Base-by-base conservation (phyloP, 2,797 vertebrate species). In the Sparidentex hasta region DNA sequence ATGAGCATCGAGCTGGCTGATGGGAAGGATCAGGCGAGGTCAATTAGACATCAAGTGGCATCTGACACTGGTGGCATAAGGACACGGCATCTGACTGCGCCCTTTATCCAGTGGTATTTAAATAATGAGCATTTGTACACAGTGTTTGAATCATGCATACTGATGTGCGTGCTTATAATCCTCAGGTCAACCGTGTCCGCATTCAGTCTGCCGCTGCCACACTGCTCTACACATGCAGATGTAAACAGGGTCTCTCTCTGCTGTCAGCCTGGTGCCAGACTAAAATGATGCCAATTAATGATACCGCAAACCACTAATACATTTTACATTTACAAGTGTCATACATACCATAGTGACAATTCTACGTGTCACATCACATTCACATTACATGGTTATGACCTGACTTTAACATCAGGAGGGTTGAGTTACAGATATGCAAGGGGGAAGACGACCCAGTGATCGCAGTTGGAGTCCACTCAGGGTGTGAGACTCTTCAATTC, bases 31-130 rank as follows among this genome's bases (percentile, higher is more conserved):
- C 72, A 66, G 27, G n/a, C 17, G 7, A 80, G 57, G 65, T 71
- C 73, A 64, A 63, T 79, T 67, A 56, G 70, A 67, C 43, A 73
- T 38, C 62, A 20, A 25, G 25, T 18, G 70, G 54, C 71, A 67
- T 46, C 33, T 69, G 65, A 64, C 52, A 78, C 47, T 8, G 1
- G 63, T 23, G 38, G 41, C 46, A 68, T 21, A 16, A 72, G 62
- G 67, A 69, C 73, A 66, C 25, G n/a, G 11, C 55, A 33, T 67
- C 64, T 66, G n/a, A 59, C 51, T 62, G 56, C 43, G 46, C 25
- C 63, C 63, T 61, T 68, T 43, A 80, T 67, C 58, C 50, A 25
- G n/a, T 41, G 1, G 38, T 70, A 72, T 65, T 57, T 74, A 62
- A 70, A 76, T 27, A 41, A 43, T 48, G 46, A 27, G 29, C 33